Evolutionary conservation across 1,140 invertebrate genomes (phyloP).

Genomic region (Drosophila fuyamai): DNA sequence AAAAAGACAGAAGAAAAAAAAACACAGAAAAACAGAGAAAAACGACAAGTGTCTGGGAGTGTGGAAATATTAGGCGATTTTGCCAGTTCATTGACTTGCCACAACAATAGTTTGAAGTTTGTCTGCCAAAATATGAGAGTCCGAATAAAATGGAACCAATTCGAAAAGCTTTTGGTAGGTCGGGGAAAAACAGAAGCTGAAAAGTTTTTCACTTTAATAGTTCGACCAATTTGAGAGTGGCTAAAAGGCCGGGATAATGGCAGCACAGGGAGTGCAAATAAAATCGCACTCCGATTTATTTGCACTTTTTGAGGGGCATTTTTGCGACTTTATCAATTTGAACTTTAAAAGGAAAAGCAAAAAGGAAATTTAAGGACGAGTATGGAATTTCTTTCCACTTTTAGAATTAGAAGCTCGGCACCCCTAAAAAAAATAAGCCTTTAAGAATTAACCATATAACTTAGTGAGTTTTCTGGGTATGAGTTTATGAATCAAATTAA

Average conservation of each 20-base stretch:
- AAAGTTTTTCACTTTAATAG: constrained; percentile 45
- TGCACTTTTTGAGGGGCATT: constrained; percentile 7
- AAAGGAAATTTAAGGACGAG: too few relatives aligned
- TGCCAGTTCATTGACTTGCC: constrained; percentile 80
- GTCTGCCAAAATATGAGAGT: constrained; percentile 77
- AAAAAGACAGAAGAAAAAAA: constrained; percentile 13
- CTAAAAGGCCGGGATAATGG: constrained; percentile 23
- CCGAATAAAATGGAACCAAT: constrained; percentile 10
- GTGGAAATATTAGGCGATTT: constrained; percentile 78
- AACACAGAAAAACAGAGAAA: not conserved
- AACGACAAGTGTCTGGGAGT: constrained; percentile 52
- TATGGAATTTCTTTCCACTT: too few relatives aligned
- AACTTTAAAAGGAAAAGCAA: not conserved
- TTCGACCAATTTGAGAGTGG: constrained; percentile 36
- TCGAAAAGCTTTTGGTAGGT: not conserved
- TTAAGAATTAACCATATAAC: too few relatives aligned
- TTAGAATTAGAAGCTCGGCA: too few relatives aligned
- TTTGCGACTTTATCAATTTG: constrained; percentile 11
- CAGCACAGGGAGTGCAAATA: constrained; percentile 17
- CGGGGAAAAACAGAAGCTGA: not conserved
- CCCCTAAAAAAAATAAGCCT: not conserved
- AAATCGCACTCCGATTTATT: constrained; percentile 30
- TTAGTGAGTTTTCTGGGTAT: too few relatives aligned
- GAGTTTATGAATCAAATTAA: too few relatives aligned
- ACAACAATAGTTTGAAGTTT: constrained; percentile 82